Conservation (phyloP, 2,113 vertebrate genomes). For the Colaptes auratus region DNA sequence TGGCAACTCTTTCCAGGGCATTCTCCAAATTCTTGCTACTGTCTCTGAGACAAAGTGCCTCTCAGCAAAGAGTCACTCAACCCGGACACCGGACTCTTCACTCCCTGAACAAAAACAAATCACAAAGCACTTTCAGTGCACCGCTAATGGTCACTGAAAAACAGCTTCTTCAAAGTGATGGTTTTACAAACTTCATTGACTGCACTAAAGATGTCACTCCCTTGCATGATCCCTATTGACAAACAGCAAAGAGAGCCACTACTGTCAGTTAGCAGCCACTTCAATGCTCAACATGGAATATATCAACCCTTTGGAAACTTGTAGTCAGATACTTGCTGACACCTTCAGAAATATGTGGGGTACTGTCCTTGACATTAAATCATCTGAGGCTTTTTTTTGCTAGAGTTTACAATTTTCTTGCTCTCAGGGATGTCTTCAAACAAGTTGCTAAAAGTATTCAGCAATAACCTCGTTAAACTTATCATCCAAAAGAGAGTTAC, state of each 20-base stretch:
- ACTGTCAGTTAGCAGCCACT: background rate
- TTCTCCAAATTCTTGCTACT: conserved; percentile 47
- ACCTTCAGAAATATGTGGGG: conserved; percentile 14
- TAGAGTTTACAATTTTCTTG: background rate
- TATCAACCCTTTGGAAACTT: background rate
- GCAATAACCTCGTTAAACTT: conserved; percentile 29
- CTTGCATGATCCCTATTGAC: conserved; percentile 43
- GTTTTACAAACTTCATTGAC: background rate
- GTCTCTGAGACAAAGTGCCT: conserved; percentile 53
- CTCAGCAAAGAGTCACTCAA: conserved; percentile 41
- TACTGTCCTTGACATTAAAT: conserved; percentile 45
- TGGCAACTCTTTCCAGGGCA: conserved; percentile 45
- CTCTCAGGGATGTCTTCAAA: conserved; percentile 17
- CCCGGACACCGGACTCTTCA: background rate
- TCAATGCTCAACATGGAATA: background rate
- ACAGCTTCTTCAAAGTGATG: conserved; percentile 26
- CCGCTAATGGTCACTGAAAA: conserved; percentile 15
- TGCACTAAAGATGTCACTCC: conserved; percentile 23
- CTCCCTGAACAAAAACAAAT: conserved; percentile 51
- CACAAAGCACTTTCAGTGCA: conserved; percentile 19
- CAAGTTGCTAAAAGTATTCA: conserved; percentile 10
- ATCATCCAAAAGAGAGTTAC: background rate
- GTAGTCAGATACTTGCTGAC: conserved; percentile 33
- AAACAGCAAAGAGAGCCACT: background rate
- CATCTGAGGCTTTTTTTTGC: background rate